A percentile compares a stretch with the other conserved stretches of the same genome.
Evolutionary conservation across 2,888 invertebrate species (phyloP).

Genomic region (Cloeon dipterum): DNA sequence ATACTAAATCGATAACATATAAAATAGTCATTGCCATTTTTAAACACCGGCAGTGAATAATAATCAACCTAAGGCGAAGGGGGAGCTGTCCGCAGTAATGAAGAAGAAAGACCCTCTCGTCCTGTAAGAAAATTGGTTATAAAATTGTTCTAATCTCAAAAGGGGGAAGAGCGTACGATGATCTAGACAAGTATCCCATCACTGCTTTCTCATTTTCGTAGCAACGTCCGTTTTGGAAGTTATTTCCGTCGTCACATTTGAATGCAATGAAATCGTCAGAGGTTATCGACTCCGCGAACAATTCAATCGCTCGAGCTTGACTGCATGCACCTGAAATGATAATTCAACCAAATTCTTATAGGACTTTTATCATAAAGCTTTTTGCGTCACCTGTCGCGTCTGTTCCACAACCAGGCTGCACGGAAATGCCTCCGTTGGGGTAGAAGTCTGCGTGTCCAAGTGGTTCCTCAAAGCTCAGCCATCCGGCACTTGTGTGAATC

Average conservation of each 20-base stretch:
- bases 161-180: too few species aligned
- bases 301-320: conserved; percentile 36
- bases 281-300: conserved; percentile 40
- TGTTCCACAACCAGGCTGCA: conserved; percentile 7
- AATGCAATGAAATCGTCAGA: conserved; percentile 27
- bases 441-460: conserved; percentile 10
- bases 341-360: too few species aligned
- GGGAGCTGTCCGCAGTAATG: too few species aligned
- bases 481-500: conserved; percentile 10
- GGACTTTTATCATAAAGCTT: too few species aligned
- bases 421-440: conserved; percentile 8
- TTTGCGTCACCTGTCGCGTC: background rate
- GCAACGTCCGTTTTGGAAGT: background rate
- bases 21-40: too few species aligned
- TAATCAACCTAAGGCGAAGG: too few species aligned
- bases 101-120: too few species aligned
- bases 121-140: too few species aligned
- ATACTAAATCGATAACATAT: too few species aligned
- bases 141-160: too few species aligned
- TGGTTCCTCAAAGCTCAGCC: conserved; percentile 10
- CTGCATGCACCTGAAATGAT: conserved; percentile 49
- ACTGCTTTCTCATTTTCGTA: background rate
- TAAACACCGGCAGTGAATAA: too few species aligned
- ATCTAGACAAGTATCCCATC: background rate
- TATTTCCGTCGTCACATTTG: conserved; percentile 10